A percentile compares a stretch with the other conserved stretches of the same genome.
phyloP scores from a whole-genome alignment of 2,888 invertebrate genomes.

The Caradrina kadenii region DNA sequence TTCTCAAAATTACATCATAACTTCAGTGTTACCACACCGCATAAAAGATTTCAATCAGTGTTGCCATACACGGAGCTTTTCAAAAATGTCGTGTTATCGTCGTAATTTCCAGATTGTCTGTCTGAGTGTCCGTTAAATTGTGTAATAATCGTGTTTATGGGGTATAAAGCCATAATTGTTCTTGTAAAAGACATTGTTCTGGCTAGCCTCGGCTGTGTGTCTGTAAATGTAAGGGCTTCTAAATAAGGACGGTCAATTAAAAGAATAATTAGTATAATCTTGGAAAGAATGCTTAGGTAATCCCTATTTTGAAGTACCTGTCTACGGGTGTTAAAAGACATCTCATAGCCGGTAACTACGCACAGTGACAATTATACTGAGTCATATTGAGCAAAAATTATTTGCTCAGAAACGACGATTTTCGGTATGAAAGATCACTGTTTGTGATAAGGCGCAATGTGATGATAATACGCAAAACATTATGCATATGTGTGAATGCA shows the following conservation, averaged over 20 bases:
- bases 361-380: no score
- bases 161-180: slow-evolving; percentile 12
- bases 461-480: no score
- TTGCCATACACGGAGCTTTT: slow-evolving; percentile 42
- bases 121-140: slow-evolving; percentile 7
- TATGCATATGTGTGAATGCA: no score
- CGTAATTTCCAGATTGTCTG: slow-evolving; percentile 7
- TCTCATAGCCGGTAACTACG: no score
- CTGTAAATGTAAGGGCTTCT: background rate
- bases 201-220: background rate
- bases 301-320: no score
- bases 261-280: background rate
- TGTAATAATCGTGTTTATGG: slow-evolving; percentile 32
- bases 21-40: slow-evolving; percentile 34
- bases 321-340: no score
- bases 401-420: no score
- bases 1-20: slow-evolving; percentile 18
- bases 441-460: no score
- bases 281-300: background rate
- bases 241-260: background rate
- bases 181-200: background rate
- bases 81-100: slow-evolving; percentile 16
- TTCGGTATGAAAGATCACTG: no score
- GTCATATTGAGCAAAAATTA: no score
- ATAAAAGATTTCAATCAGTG: slow-evolving; percentile 46